Evolutionary conservation across 2,797 vertebrate genomes (phyloP), one percentile per base, ranked within the genome.

Genomic region (Atherinosoma microstoma): DNA sequence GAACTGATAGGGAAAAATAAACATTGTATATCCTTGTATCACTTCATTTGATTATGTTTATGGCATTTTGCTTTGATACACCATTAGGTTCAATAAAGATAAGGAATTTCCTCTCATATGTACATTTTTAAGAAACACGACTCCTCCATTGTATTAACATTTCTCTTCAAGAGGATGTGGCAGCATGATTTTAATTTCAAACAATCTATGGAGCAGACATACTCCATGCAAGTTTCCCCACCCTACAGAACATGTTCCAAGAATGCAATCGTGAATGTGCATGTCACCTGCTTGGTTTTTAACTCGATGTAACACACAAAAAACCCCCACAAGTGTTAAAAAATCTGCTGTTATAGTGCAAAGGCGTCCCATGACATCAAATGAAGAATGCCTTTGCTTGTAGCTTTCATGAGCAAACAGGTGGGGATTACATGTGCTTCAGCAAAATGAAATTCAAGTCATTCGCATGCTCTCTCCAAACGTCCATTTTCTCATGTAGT

Each of bases 101-200:
- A 3, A n/a, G 45, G 20, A 47, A 47, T 47, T 47, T 47, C 45
- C 13, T 6, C 15, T 16, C 40, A 4, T 45, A 18, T 6, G 4
- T 45, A 20, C 4, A 45, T 18, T 45, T 6, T 18, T 6, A 15
- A 38, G 36, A 42, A 42, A 42, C 38, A 42, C 3, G 32, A 32
- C 6, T 32, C 4, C 32, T 32, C 2, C 32, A 32, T 51, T 57
- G 38, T 62, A n/a, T 58, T n/a, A 0, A 56, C 10, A 70, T 45
- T 70, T 63, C 24, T 66, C 13, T 62, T 72, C 24, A 24, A 56
- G 63, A 64, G 13, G 29, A 24, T 75, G 64, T 64, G 62, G 67
- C 47, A 32, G 15, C 42, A 49, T 40, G 45, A 20, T 68, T 62
- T 53, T 59, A 6, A 47, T 47, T 47, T 18, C 18, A 47, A 18